Evolutionary conservation across 2,113 vertebrate genomes (phyloP).

Genomic region (Oxyura jamaicensis): DNA sequence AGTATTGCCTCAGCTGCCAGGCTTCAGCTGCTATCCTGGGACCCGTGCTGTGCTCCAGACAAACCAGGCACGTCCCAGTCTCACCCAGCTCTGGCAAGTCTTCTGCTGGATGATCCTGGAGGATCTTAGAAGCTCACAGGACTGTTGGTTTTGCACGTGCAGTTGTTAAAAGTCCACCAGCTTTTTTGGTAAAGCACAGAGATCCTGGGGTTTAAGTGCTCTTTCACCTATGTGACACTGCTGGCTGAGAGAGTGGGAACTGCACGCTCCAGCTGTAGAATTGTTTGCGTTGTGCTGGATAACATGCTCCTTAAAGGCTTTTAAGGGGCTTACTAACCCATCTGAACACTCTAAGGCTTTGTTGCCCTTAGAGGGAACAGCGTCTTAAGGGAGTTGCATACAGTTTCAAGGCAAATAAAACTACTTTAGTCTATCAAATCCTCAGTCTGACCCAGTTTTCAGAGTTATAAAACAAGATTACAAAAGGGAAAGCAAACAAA

Average conservation of each 20-base stretch:
- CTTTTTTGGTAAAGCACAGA: neutral
- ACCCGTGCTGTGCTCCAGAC: neutral
- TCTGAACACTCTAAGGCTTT: neutral
- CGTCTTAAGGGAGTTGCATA: neutral
- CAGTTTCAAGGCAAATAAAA: neutral
- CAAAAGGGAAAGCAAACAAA: neutral
- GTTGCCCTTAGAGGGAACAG: neutral
- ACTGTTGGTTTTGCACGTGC: fast-evolving
- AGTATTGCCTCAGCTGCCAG: neutral
- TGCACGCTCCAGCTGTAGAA: neutral
- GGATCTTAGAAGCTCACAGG: neutral
- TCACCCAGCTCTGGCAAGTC: neutral
- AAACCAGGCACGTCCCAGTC: neutral
- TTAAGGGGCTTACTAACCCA: neutral
- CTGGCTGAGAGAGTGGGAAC: neutral
- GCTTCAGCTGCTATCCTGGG: neutral
- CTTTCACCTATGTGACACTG: neutral
- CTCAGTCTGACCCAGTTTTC: neutral
- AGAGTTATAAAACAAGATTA: neutral
- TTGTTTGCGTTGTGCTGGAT: neutral
- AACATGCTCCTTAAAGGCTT: neutral
- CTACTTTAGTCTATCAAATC: neutral
- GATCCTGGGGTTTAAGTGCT: neutral
- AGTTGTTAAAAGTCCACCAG: neutral
- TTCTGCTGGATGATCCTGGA: neutral